A percentile compares a stretch with the other conserved stretches of the same genome.
phyloP scores from a whole-genome alignment of 2,113 vertebrate species.

The Sarotherodon lohbergeri region DNA sequence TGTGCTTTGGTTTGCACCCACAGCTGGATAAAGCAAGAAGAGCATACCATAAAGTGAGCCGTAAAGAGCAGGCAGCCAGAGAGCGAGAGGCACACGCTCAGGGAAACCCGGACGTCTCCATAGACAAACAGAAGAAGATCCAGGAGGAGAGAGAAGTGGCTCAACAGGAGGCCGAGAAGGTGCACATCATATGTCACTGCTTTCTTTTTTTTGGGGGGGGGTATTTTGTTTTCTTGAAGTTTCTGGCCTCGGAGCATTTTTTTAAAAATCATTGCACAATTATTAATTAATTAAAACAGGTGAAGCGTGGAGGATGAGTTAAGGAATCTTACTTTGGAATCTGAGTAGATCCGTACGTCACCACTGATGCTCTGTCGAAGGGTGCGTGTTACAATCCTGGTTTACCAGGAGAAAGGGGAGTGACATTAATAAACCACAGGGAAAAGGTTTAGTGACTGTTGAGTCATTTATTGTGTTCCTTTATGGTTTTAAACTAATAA shows the following conservation, averaged over 20 bases:
- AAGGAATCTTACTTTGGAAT: neutral
- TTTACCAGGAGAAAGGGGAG: neutral
- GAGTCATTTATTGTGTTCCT: neutral
- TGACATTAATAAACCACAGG: neutral
- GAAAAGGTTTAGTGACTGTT: neutral
- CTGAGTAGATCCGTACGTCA: fast-evolving
- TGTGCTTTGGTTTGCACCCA: neutral
- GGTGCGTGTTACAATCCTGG: neutral
- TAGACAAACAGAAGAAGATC: constrained; percentile 72
- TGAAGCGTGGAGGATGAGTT: neutral
- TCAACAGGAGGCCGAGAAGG: constrained; percentile 66
- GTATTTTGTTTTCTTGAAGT: neutral
- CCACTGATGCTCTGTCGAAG: neutral
- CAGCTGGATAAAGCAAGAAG: constrained; percentile 74
- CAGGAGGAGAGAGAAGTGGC: constrained; percentile 65
- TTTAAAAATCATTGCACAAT: fast-evolving
- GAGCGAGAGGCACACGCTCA: constrained; percentile 63
- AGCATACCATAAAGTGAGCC: constrained; percentile 72
- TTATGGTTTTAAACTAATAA: neutral
- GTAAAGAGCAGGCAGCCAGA: constrained; percentile 60
- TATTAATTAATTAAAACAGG: neutral
- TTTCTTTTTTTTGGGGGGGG: neutral
- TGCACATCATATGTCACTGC: neutral
- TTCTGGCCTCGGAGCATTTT: neutral
- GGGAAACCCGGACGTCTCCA: constrained; percentile 72